Base-by-base conservation (phyloP, 2,888 invertebrate genomes). In the Oasisia sp. region DNA sequence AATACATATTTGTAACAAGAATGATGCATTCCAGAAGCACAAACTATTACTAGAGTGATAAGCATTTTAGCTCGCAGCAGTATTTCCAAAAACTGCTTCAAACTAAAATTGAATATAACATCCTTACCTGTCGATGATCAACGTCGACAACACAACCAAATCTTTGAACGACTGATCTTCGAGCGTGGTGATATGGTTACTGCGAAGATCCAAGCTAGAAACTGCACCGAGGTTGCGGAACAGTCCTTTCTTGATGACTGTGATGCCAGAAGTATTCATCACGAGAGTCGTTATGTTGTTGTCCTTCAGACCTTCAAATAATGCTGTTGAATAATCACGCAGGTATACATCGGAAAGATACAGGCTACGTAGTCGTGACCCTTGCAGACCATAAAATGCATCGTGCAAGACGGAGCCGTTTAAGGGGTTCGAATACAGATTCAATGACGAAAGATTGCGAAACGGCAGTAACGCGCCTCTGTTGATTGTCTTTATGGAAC, bases 261-360 rank as follows among this genome's bases (percentile, higher is more conserved):
- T n/a, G n/a, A 74, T 74, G 74, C 5, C 19, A 7, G 74, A 74
- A 3, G 19, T 27, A 19, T 0, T 74, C 74, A 74, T 1, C 19
- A 74, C 1, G n/a, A 74, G 27, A 74, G 74, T 74, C 74, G 27
- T 27, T 27, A 74, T 74, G 27, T 74, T n/a, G 74, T 27, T 74
- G 74, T 74, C 74, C 19, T 74, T 74, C 74, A 74, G 74, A 74
- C 74, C 27, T 74, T 74, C 74, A 74, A 74, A 74, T 74, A 74
- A 74, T 27, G n/a, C 27, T 74, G 74, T 3, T 74, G 74, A 74
- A n/a, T 7, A 74, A 7, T n/a, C n/a, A 27, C 27, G 27, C 74
- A 74, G 27, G 27, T 74, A 27, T 74, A 74, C 27, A 27, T 7
- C 27, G 19, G 7, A 19, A 74, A 74, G 74, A 19, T 19, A 2